Evolutionary conservation across 2,113 vertebrate species (phyloP).

Genomic region (Mungos mungo): DNA sequence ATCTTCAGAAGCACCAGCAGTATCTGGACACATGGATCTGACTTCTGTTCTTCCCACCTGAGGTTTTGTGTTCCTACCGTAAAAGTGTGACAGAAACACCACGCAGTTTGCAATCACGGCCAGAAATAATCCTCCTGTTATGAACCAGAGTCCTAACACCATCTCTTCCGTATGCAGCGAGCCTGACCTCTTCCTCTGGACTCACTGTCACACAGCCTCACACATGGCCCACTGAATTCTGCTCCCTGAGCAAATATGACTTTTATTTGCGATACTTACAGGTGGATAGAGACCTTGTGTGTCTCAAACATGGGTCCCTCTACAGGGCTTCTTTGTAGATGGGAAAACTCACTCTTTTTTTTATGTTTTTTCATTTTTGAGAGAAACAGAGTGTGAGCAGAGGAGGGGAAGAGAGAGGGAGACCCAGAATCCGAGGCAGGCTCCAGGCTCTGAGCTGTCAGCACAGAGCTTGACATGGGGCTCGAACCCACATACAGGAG

Average conservation of each 20-base stretch:
- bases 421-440: too few species aligned
- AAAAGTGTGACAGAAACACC: fast-evolving
- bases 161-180: background rate
- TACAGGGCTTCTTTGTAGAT: background rate
- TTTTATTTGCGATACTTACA: background rate
- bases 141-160: fast-evolving
- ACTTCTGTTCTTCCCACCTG: background rate
- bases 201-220: fast-evolving
- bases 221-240: fast-evolving
- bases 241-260: fast-evolving
- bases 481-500: too few species aligned
- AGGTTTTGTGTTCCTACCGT: background rate
- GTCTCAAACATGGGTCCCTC: fast-evolving
- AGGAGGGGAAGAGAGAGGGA: too few species aligned
- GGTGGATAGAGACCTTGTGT: background rate
- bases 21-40: fast-evolving
- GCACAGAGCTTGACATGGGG: too few species aligned
- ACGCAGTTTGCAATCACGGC: fast-evolving
- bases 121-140: background rate
- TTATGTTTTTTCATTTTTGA: too few species aligned
- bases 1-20: background rate
- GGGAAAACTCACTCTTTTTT: too few species aligned
- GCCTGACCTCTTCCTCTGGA: background rate
- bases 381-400: too few species aligned
- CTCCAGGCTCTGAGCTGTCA: too few species aligned